Evolutionary conservation across 2,888 invertebrate genomes (phyloP).

Genomic region (Parnassius smintheus): DNA sequence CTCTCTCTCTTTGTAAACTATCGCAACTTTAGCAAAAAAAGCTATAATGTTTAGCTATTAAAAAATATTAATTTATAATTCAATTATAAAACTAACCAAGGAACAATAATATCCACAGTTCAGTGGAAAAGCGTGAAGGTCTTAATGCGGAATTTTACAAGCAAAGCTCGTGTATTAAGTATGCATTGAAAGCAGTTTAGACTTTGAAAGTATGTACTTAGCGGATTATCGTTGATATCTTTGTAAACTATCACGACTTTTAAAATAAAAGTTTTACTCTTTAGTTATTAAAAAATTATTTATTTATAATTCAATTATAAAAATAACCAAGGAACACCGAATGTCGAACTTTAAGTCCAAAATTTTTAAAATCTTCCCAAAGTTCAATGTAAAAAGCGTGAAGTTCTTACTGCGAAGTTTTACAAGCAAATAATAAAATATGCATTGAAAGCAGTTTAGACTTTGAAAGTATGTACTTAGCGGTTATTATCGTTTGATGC

Average conservation of each 20-base stretch:
- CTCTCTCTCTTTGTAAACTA: too few species aligned
- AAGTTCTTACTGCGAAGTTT: conserved; percentile 19
- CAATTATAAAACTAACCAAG: too few species aligned
- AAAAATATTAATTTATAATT: too few species aligned
- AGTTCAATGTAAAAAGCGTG: conserved; percentile 10
- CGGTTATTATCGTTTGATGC: conserved; percentile 5
- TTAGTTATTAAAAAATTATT: too few species aligned
- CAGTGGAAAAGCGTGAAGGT: conserved; percentile 10
- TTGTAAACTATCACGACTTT: too few species aligned
- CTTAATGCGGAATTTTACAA: conserved; percentile 21
- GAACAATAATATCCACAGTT: not conserved
- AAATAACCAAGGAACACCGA: too few species aligned
- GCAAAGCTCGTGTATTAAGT: conserved; percentile 20
- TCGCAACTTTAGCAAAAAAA: too few species aligned
- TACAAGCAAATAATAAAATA: conserved; percentile 20
- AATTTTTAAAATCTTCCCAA: conserved; percentile 7
- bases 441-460: conserved; percentile 24
- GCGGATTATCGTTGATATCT: conserved; percentile 3
- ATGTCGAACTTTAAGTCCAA: not conserved
- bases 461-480: conserved; percentile 10
- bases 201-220: conserved; percentile 10
- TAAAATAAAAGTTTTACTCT: too few species aligned
- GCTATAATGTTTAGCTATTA: too few species aligned
- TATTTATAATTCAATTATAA: too few species aligned
- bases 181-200: conserved; percentile 25